These are phyloP conservation scores for Chymomyza procnemis DNA, from an alignment of 2,888 invertebrate species.

Conservation along the genomic window DNA sequence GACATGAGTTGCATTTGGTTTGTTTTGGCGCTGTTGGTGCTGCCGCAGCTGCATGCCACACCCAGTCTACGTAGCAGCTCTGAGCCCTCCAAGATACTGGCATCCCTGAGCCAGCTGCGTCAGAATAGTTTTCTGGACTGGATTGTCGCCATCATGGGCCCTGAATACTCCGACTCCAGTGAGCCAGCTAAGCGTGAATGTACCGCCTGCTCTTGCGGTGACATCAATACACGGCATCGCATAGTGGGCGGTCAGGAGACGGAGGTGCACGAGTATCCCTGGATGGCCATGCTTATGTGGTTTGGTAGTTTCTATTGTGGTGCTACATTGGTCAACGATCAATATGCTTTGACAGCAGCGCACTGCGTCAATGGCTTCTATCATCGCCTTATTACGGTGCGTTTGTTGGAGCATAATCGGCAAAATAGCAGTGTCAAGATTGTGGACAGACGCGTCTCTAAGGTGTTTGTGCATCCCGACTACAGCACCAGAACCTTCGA, in stretches of 20 bases:
- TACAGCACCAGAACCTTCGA: slow-evolving; percentile 87
- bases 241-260: slow-evolving; percentile 90
- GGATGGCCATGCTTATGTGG: slow-evolving; percentile 83
- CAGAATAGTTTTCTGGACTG: slow-evolving; percentile 70
- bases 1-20: slow-evolving; percentile 40
- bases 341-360: slow-evolving; percentile 87
- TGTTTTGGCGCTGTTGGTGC: neutral
- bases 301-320: slow-evolving; percentile 85
- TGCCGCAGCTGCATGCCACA: slow-evolving; percentile 33
- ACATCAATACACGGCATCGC: slow-evolving; percentile 83
- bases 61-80: slow-evolving; percentile 39
- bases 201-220: slow-evolving; percentile 81
- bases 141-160: slow-evolving; percentile 66
- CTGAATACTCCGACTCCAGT: slow-evolving; percentile 38
- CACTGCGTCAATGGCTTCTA: slow-evolving; percentile 86
- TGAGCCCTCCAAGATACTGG: slow-evolving; percentile 55
- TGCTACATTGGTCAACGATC: slow-evolving; percentile 85
- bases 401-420: slow-evolving; percentile 87
- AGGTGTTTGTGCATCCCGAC: slow-evolving; percentile 81
- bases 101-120: slow-evolving; percentile 44
- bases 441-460: slow-evolving; percentile 77
- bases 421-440: slow-evolving; percentile 75
- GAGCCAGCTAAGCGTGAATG: slow-evolving; percentile 57
- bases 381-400: slow-evolving; percentile 81
- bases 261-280: slow-evolving; percentile 84